Base-by-base conservation (phyloP, 2,888 invertebrate genomes). In the Hofmannophila pseudospretella region DNA sequence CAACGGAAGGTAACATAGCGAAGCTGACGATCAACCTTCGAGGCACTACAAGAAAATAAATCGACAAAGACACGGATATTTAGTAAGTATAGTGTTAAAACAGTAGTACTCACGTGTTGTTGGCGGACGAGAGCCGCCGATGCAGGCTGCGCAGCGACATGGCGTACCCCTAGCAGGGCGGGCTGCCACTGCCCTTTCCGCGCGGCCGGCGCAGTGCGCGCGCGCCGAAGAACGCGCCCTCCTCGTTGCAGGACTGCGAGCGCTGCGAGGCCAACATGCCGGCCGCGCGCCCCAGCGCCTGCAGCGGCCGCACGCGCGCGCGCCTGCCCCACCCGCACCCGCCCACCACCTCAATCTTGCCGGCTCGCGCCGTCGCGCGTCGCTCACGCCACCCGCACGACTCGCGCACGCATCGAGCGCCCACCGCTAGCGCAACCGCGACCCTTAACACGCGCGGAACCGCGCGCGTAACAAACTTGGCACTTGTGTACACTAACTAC, bases 81-180 rank as follows among this genome's bases (percentile, higher is more conserved):
- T n/a, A n/a, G n/a, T n/a, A n/a, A n/a, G n/a, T n/a, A n/a, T n/a
- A n/a, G n/a, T n/a, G n/a, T n/a, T n/a, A n/a, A n/a, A n/a, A n/a
- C n/a, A n/a, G n/a, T n/a, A 8, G 16, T 41, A 84, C 89, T 89
- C 67, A 88, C 90, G 89, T 89, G 87, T 89, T 84, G 72, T 78
- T 80, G 65, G 81, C 84, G 82, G 89, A 88, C 75, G 89, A 88
- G 64, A 89, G 87, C 75, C 90, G 88, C 62, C 90, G 89, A 80
- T 89, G 89, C 68, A 89, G 89, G 88, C 86, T 89, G 88, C 87
- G 89, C 88, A 85, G 89, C 89, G 89, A 89, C 88, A 89, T 89
- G 89, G 88, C 88, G 88, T 87, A 85, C 86, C 88, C 88, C 88
- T 88, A 88, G 88, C 88, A 87, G 67, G 88, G 88, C 75, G 88